Conservation (phyloP, 1,140 invertebrate species). For the Apis mellifera region DNA sequence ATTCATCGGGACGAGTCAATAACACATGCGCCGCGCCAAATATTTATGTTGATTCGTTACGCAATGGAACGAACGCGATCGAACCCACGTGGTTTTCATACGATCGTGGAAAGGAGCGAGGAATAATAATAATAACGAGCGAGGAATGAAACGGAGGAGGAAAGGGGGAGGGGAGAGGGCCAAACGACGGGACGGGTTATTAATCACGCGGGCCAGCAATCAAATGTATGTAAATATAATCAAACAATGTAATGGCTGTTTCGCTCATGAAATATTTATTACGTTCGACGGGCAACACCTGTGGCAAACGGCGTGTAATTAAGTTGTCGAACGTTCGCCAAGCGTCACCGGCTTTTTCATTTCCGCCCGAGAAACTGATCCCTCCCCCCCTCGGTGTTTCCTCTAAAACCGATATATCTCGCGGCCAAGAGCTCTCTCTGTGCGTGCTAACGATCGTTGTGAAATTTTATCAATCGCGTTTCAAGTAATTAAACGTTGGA, state of each 20-base stretch:
- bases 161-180: neutral
- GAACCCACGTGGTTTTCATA: neutral
- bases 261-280: conserved; percentile 42
- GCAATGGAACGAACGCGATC: conserved; percentile 1
- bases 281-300: conserved; percentile 18
- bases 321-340: conserved; percentile 24
- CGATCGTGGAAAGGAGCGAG: neutral
- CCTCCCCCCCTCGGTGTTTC: conserved; percentile 4
- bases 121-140: conserved; percentile 19
- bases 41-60: conserved; percentile 30
- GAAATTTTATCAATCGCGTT: too few relatives aligned
- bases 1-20: conserved; percentile 30
- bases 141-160: neutral
- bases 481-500: too few relatives aligned
- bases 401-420: neutral
- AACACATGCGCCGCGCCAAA: conserved; percentile 12
- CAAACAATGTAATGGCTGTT: conserved; percentile 29
- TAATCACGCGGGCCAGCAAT: conserved; percentile 24
- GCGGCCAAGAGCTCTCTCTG: too few relatives aligned
- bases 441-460: too few relatives aligned
- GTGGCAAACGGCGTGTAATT: conserved; percentile 29
- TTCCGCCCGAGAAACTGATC: neutral
- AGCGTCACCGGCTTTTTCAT: neutral
- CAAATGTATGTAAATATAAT: conserved; percentile 25
- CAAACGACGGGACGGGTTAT: conserved; percentile 8